Conservation (phyloP, 2,797 vertebrate species). For the Anomalospiza imberbis region DNA sequence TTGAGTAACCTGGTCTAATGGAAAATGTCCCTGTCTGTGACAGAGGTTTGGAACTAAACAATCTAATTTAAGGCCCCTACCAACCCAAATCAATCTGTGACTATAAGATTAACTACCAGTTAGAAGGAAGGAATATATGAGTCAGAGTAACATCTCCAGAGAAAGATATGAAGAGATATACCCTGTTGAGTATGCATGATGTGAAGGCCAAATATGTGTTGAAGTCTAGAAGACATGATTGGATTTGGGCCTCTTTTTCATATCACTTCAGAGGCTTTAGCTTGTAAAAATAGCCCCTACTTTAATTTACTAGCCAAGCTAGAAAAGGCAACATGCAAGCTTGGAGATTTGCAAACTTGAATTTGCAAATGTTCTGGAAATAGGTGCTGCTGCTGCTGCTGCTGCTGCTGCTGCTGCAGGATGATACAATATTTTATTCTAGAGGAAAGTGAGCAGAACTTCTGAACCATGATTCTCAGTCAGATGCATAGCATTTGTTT, state of each 20-base stretch:
- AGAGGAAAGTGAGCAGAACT: background rate
- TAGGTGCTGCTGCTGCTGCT: background rate
- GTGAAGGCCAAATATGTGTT: background rate
- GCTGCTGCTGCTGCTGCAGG: background rate
- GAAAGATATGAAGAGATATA: background rate
- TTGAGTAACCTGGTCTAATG: background rate
- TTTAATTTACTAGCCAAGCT: background rate
- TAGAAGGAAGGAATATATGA: background rate
- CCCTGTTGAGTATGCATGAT: background rate
- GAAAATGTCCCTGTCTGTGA: background rate
- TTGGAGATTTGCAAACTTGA: background rate
- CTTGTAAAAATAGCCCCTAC: background rate
- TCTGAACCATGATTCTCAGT: background rate
- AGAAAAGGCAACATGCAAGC: background rate
- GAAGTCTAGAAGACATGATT: background rate
- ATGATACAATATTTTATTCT: background rate
- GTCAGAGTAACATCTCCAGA: background rate
- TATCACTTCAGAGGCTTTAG: background rate
- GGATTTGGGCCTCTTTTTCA: background rate
- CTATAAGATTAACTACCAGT: background rate
- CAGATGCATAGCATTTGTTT: background rate
- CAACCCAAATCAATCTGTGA: background rate
- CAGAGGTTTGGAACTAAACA: background rate
- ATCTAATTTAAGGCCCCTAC: background rate
- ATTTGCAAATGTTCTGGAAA: background rate